Evolutionary conservation across 2,113 vertebrate species (phyloP).

Genomic region (Rallus limicola): DNA sequence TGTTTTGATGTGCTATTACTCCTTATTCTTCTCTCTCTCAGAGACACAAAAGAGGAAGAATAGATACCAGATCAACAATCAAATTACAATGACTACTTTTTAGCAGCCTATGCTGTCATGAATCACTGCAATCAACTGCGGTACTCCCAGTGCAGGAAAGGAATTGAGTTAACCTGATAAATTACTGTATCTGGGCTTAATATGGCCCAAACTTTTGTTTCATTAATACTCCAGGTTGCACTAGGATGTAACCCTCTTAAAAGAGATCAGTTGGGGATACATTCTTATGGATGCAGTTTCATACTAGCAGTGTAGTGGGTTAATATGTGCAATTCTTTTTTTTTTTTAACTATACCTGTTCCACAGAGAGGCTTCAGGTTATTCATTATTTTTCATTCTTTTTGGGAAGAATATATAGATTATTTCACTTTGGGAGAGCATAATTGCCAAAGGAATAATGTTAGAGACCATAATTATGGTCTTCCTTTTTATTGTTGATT

Average conservation of each 20-base stretch:
- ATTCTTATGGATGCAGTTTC: neutral
- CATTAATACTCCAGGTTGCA: neutral
- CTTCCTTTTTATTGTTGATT: neutral
- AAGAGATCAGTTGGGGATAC: neutral
- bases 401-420: neutral
- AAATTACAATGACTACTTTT: conserved; percentile 27
- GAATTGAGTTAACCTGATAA: conserved; percentile 41
- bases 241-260: neutral
- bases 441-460: neutral
- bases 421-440: neutral
- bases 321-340: neutral
- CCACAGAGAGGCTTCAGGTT: neutral
- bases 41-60: neutral
- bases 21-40: conserved; percentile 20
- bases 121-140: neutral
- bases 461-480: neutral
- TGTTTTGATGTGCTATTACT: conserved; percentile 36
- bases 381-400: neutral
- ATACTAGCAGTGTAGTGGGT: neutral
- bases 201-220: neutral
- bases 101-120: neutral
- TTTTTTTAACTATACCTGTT: neutral
- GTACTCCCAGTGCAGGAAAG: neutral
- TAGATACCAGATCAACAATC: conserved; percentile 25
- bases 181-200: neutral